Evolutionary conservation across 2,113 vertebrate genomes (phyloP).

Genomic region (Cervus canadensis): DNA sequence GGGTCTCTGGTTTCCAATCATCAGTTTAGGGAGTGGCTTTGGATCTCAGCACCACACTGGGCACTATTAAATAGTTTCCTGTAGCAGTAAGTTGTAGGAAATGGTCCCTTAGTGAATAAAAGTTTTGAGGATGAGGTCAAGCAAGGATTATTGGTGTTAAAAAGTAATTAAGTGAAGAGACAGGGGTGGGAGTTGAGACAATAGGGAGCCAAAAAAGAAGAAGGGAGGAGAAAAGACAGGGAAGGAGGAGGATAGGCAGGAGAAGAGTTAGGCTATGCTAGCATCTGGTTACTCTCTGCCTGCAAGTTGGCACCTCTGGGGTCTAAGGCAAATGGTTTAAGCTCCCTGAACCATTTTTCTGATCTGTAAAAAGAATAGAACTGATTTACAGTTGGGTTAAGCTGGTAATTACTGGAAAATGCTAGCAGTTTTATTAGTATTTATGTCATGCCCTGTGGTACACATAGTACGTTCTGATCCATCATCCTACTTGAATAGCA

Average conservation of each 20-base stretch:
- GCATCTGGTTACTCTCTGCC: neutral
- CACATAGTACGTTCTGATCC: neutral
- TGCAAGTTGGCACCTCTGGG: neutral
- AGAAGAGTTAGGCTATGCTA: neutral
- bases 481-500: neutral
- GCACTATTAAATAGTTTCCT: neutral
- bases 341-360: neutral
- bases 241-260: neutral
- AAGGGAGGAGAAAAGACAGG: neutral
- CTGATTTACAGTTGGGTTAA: neutral
- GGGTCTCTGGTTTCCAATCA: neutral
- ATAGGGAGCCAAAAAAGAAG: neutral
- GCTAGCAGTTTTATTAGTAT: neutral
- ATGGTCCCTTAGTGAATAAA: neutral
- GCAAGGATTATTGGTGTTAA: constrained; percentile 21
- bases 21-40: neutral
- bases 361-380: neutral
- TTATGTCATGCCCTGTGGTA: neutral
- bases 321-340: neutral
- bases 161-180: constrained; percentile 33
- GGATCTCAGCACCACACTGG: neutral
- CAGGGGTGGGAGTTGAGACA: neutral
- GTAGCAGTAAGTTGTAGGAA: neutral
- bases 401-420: neutral
- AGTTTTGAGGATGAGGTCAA: constrained; percentile 41